A percentile compares a stretch with the other conserved stretches of the same genome.
Evolutionary conservation across 2,888 invertebrate species (phyloP).

Genomic region (Agonopterix arenella): DNA sequence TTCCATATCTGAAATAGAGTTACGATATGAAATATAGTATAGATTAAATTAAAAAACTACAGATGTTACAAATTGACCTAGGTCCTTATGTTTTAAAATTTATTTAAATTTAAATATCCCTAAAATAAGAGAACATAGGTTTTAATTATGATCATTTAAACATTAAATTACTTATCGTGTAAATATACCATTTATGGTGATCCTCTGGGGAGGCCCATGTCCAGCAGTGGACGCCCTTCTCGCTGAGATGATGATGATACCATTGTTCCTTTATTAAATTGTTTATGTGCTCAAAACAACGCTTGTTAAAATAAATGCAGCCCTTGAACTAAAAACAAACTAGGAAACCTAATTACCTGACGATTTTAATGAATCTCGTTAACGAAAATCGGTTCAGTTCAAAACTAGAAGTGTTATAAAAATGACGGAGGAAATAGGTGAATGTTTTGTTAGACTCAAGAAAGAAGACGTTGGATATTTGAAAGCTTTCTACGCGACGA

Average conservation of each 20-base stretch:
- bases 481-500: slow-evolving; percentile 36
- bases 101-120: too few relatives aligned
- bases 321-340: slow-evolving; percentile 8
- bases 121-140: too few relatives aligned
- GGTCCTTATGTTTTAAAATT: too few relatives aligned
- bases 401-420: slow-evolving; percentile 11
- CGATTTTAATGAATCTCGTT: not conserved
- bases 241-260: too few relatives aligned
- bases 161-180: not conserved
- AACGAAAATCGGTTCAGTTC: slow-evolving; percentile 11
- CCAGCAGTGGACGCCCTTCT: too few relatives aligned
- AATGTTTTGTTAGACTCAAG: slow-evolving; percentile 40
- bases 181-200: too few relatives aligned
- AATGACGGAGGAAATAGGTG: slow-evolving; percentile 45
- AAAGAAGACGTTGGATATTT: slow-evolving; percentile 46
- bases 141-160: not conserved
- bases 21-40: too few relatives aligned
- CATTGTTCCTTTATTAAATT: not conserved
- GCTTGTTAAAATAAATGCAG: not conserved
- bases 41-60: too few relatives aligned
- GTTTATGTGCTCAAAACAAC: not conserved
- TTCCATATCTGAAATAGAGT: too few relatives aligned
- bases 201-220: too few relatives aligned
- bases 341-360: slow-evolving; percentile 1
- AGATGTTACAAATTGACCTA: too few relatives aligned